Evolutionary conservation across 2,113 vertebrate genomes (phyloP).

Genomic region (Pseudorasbora parva): DNA sequence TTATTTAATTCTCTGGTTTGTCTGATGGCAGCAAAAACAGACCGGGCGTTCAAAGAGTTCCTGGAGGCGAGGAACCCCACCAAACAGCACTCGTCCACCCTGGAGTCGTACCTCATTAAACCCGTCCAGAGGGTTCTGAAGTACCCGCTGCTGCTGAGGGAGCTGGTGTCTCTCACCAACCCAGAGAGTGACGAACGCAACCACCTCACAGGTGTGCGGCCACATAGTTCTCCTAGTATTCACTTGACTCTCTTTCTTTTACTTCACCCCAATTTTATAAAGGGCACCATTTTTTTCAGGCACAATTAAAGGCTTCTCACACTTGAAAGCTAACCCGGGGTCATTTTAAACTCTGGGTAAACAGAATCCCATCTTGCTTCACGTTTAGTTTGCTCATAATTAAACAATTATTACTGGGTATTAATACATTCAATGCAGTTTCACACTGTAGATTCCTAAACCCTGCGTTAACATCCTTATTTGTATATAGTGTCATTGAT

Average conservation of each 20-base stretch:
- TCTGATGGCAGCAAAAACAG: conserved; percentile 83
- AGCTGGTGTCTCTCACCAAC: conserved; percentile 90
- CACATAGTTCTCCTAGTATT: background rate
- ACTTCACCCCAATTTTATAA: too few relatives aligned
- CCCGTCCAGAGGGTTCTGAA: conserved; percentile 95
- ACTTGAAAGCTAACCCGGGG: too few relatives aligned
- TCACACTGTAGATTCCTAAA: too few relatives aligned
- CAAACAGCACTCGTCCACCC: conserved; percentile 92
- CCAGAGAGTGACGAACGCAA: conserved; percentile 87
- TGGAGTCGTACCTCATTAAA: conserved; percentile 97
- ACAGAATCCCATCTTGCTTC: too few relatives aligned
- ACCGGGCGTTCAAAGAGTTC: conserved; percentile 89
- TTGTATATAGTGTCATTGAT: too few relatives aligned
- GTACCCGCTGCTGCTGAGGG: conserved; percentile 90
- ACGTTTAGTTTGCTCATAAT: too few relatives aligned
- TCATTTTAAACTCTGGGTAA: too few relatives aligned
- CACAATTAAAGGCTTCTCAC: too few relatives aligned
- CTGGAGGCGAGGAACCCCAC: conserved; percentile 90
- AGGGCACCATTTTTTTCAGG: too few relatives aligned
- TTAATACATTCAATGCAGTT: too few relatives aligned
- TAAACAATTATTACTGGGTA: too few relatives aligned
- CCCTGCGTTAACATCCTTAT: too few relatives aligned
- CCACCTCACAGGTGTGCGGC: conserved; percentile 85
- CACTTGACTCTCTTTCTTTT: background rate
- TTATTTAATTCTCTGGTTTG: background rate